Evolutionary conservation across 2,797 vertebrate genomes (phyloP), one percentile per base, ranked within the genome.

Genomic region (Dicrostonyx torquatus): DNA sequence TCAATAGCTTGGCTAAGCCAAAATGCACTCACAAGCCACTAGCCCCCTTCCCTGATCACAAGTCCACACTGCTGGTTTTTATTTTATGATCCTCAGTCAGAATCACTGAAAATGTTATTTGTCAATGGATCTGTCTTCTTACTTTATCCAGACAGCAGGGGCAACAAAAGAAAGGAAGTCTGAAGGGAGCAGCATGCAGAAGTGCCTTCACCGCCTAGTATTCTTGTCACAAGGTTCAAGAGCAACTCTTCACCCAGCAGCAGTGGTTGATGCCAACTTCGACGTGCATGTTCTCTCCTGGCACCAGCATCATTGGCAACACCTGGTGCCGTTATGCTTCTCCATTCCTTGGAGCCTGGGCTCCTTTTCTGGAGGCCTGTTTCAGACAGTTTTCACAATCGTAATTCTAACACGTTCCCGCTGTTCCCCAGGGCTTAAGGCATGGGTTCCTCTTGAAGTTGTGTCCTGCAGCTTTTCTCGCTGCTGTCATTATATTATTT

Each of bases 1-100:
- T 43, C 72, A 82, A 37, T 73, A 22, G 73, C 68, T 89, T 87
- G 80, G 77, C 26, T 50, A 29, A 86, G 22, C 85, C 24, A 58
- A 29, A 45, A 48, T 34, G 14, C 86, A 7, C 72, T 86, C 76
- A 76, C 22, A 75, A 58, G 10, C 43, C 89, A 31, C 10, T 84
- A 48, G 18, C 62, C n/a, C 10, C 50, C 43, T 70, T 86, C 78
- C 6, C 22, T 62, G n/a, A 26, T 66, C 50, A 72, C 15, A 8
- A 24, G 2, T 64, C 5, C 78, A 15, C 2, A 2, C 14, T 55
- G 48, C 8, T 50, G 34, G 68, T 50, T 4, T 34, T 50, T 79
- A 55, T 29, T 58, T 86, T 89, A 34, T 11, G 1, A 64, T 60
- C 3, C 64, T 77, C 29, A 87, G 73, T 66, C 26, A 85, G 24